phyloP scores from a whole-genome alignment of 2,888 invertebrate genomes.

The Pecten maximus region DNA sequence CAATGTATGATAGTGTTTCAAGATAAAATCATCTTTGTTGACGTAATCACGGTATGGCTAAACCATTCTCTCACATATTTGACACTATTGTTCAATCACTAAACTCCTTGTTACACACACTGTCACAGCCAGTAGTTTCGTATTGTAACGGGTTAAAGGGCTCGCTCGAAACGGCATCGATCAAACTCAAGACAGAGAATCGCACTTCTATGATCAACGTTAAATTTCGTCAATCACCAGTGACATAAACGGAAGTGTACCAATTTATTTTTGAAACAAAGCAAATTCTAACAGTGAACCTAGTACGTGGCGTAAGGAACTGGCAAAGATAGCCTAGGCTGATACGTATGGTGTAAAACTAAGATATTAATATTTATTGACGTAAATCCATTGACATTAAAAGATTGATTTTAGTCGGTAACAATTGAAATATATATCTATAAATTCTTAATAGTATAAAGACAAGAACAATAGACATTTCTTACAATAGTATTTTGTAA shows the following conservation, averaged over 20 bases:
- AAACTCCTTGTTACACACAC: background rate
- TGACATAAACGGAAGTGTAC: background rate
- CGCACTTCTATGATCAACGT: background rate
- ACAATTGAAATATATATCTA: no score
- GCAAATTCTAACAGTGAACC: no score
- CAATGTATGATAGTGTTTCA: background rate
- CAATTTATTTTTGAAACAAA: background rate
- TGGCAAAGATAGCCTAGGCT: no score
- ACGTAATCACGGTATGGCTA: background rate
- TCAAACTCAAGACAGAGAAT: background rate
- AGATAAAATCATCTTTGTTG: slow-evolving; percentile 11
- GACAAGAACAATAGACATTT: no score
- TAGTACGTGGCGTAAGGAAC: no score
- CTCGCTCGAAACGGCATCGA: background rate
- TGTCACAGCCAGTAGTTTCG: background rate
- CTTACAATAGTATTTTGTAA: no score
- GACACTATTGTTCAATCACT: background rate
- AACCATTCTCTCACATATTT: background rate
- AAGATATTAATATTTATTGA: no score
- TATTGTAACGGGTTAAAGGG: background rate
- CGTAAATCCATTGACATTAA: no score
- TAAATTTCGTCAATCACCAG: background rate
- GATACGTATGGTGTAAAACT: no score
- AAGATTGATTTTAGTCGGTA: no score
- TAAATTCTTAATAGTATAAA: no score